Base-by-base conservation (phyloP, 2,888 invertebrate genomes). In the Heliconius hortense region DNA sequence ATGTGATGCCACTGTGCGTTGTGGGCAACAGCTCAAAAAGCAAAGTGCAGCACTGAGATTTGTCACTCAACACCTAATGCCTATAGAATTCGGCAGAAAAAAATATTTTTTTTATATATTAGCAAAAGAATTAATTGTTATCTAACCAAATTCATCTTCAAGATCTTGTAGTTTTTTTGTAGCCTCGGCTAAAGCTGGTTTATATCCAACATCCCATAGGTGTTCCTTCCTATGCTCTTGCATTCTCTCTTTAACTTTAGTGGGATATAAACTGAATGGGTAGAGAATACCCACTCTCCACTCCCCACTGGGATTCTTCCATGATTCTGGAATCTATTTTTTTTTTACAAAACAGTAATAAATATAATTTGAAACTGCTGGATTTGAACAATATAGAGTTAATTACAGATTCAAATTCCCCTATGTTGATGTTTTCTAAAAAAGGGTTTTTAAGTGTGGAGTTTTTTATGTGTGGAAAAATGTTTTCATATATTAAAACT, bases 231-330 rank as follows among this genome's bases (percentile, higher is more conserved):
- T 95, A 80, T 97, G 96, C 79, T 96, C 96, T 78, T 96, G 95
- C 74, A 99, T 95, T 74, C 98, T 95, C 79, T 98, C 98, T 81
- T 96, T 95, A 62, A 99, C 94, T 85, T 96, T 96, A 68, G 96
- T 95, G 0, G 99, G 98, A 89, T 98, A 99, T 60, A 99, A 92
- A 83, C 97, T 97, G 89, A 95, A 97, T 3, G 97, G 96, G 86
- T 96, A 95, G 87, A 99, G 97, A 0, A 98, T 91, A 7, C 99
- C 99, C 76, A 99, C 94, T 79, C 98, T 96, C 94, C 96, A 99
- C 79, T 96, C 95, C 43, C 97, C 97, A 67, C 95, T 95, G 0
- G 98, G 98, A 88, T 98, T 98, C 73, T 94, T 95, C 98, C 98
- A 98, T 76, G 91, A 85, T 59, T 94, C 92, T 78, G 98, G 98